A percentile compares a stretch with the other conserved stretches of the same genome.
Evolutionary conservation across 2,113 vertebrate species (phyloP).

Genomic region (Sinocyclocheilus maitianheensis): DNA sequence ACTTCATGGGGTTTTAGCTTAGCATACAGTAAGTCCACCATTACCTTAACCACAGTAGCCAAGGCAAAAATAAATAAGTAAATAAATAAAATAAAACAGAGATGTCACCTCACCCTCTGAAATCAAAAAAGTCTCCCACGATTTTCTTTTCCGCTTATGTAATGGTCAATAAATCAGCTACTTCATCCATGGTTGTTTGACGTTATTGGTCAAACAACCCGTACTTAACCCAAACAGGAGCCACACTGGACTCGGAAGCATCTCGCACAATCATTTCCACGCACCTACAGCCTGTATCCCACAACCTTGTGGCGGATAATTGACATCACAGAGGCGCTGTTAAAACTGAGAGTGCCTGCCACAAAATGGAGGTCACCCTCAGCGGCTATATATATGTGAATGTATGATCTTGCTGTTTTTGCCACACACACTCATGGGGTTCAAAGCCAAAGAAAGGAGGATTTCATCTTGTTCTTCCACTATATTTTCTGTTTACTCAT

Average conservation of each 20-base stretch:
- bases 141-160: neutral
- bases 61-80: neutral
- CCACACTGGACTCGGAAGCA: slow-evolving; percentile 33
- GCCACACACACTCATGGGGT: neutral
- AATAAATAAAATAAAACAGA: neutral
- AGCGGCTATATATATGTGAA: slow-evolving; percentile 21
- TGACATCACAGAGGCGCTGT: neutral
- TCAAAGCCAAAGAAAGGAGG: slow-evolving; percentile 23
- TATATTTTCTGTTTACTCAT: slow-evolving; percentile 23
- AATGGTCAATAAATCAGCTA: neutral
- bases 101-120: slow-evolving; percentile 4
- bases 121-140: neutral
- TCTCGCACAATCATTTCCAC: slow-evolving; percentile 71
- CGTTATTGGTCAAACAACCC: neutral
- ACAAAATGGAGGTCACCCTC: slow-evolving; percentile 68
- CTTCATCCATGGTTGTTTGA: neutral
- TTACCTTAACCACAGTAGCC: neutral
- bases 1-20: neutral
- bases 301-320: neutral
- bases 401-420: slow-evolving; percentile 9
- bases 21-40: neutral
- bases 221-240: slow-evolving; percentile 14
- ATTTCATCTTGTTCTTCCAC: slow-evolving; percentile 46
- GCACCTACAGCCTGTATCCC: slow-evolving; percentile 60
- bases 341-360: slow-evolving; percentile 32